phyloP scores from a whole-genome alignment of 2,113 vertebrate species.

The Amazona vittata region DNA sequence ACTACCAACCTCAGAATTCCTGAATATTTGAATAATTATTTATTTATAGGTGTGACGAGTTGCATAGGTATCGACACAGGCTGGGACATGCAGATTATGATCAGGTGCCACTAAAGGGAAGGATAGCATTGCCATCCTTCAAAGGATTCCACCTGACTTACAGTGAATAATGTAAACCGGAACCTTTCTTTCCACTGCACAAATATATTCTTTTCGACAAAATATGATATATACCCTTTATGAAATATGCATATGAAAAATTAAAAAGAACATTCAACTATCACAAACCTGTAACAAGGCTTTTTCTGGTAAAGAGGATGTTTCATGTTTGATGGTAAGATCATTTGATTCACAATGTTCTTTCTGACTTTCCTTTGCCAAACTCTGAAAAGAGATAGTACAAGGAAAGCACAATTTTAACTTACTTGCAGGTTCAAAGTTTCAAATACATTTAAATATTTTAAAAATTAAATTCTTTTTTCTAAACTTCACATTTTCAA shows the following conservation, averaged over 20 bases:
- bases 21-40: not conserved
- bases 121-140: not conserved
- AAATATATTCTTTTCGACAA: not conserved
- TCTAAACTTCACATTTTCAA: not conserved
- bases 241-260: not conserved
- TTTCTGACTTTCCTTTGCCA: conserved; percentile 10
- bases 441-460: not conserved
- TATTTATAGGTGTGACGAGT: not conserved
- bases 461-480: not conserved
- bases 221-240: not conserved
- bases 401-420: not conserved
- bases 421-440: not conserved
- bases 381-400: not conserved
- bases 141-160: not conserved
- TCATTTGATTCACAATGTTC: not conserved
- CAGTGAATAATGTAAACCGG: not conserved
- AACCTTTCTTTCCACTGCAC: not conserved
- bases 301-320: conserved; percentile 47
- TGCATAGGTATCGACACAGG: not conserved
- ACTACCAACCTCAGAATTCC: not conserved
- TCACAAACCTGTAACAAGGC: conserved; percentile 51
- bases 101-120: not conserved
- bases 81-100: not conserved
- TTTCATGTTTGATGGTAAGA: not conserved
- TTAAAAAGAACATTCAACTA: not conserved